These are phyloP conservation scores for Hirtodrosophila duncani DNA, from an alignment of 2,888 invertebrate genomes.

Conservation along the genomic window DNA sequence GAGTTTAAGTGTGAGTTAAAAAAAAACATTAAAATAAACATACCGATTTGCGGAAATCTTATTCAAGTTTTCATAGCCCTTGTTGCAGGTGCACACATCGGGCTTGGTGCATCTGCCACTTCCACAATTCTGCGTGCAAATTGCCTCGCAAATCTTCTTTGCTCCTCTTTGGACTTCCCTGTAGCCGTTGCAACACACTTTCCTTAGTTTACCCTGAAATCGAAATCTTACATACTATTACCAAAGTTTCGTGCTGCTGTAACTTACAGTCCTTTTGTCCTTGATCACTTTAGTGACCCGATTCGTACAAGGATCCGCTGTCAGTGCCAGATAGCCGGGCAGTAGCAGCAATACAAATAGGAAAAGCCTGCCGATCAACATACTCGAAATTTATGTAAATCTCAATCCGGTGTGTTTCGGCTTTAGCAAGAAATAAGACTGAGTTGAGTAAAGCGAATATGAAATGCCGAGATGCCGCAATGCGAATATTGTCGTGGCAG, in stretches of 20 bases:
- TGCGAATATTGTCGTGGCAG: no score
- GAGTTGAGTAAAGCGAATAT: no score
- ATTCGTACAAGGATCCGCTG: conserved; percentile 1
- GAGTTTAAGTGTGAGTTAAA: neutral
- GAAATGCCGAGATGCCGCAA: no score
- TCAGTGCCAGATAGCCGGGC: conserved; percentile 2
- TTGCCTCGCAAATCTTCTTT: conserved; percentile 39
- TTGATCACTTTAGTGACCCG: no score
- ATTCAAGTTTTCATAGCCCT: conserved; percentile 74
- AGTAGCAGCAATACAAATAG: no score
- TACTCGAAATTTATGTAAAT: no score
- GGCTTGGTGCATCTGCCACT: conserved; percentile 72
- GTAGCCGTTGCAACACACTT: conserved; percentile 54
- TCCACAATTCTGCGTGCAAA: conserved; percentile 48
- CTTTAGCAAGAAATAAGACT: no score
- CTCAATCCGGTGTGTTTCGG: no score
- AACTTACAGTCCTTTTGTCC: neutral
- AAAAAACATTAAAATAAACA: neutral
- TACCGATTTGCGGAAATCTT: conserved; percentile 23
- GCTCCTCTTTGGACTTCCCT: neutral
- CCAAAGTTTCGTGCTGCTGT: no score
- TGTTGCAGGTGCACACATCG: conserved; percentile 75
- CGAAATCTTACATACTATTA: no score
- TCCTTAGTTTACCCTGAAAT: accelerated
- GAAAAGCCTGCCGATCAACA: no score